Percentiles rank a stretch among this genome's conserved stretches.
These are phyloP conservation scores for Temnothorax unifasciatus DNA, from an alignment of 2,888 invertebrate species.

Conservation along the genomic window DNA sequence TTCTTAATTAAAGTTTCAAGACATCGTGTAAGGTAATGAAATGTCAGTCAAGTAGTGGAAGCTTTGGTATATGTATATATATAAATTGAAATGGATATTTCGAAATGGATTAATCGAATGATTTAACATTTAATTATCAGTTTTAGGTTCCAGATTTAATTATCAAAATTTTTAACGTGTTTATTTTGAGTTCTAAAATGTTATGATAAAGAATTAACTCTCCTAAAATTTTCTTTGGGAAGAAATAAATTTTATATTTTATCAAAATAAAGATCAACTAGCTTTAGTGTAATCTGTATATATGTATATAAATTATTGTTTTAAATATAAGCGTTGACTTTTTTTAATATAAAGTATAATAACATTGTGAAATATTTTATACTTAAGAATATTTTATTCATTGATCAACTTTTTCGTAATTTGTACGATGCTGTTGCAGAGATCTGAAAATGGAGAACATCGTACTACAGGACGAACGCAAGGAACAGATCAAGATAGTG, in stretches of 20 bases:
- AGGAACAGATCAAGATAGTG: slow-evolving; percentile 91
- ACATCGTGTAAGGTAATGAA: background rate
- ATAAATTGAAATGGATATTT: background rate
- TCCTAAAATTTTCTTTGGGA: background rate
- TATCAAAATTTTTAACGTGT: background rate
- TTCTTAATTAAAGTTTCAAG: background rate
- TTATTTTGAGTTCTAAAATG: background rate
- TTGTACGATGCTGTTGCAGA: slow-evolving; percentile 85
- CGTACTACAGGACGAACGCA: slow-evolving; percentile 89
- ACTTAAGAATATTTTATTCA: background rate
- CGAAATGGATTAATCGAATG: background rate
- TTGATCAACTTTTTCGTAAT: background rate
- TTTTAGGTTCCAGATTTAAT: background rate
- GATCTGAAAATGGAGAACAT: slow-evolving; percentile 94
- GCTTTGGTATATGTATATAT: background rate
- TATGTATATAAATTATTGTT: background rate
- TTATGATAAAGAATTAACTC: background rate
- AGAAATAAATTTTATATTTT: background rate
- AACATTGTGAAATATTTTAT: background rate
- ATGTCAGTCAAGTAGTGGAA: background rate
- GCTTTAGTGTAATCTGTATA: background rate
- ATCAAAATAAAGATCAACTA: background rate
- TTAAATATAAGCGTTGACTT: background rate
- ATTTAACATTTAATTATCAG: background rate
- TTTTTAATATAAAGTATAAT: background rate